These are phyloP conservation scores for Oreochromis aureus DNA, from an alignment of 2,113 vertebrate species.

Conservation along the genomic window DNA sequence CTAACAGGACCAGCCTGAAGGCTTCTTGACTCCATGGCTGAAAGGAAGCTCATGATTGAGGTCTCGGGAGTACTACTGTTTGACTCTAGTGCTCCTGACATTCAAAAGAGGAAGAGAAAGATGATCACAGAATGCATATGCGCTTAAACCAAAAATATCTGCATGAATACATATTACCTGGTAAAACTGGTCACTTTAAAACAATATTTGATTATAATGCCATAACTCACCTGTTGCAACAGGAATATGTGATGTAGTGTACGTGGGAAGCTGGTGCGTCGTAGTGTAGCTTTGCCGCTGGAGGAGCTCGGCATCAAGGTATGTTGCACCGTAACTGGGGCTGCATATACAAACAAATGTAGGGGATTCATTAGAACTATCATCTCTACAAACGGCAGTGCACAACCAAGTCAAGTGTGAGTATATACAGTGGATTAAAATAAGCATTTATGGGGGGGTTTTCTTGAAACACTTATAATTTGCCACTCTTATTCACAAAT, in stretches of 20 bases:
- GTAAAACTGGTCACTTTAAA: neutral
- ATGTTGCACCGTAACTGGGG: constrained; percentile 90
- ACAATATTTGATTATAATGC: neutral
- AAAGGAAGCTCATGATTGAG: constrained; percentile 94
- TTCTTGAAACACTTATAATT: neutral
- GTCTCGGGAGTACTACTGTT: constrained; percentile 88
- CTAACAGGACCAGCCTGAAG: constrained; percentile 89
- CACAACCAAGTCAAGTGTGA: neutral
- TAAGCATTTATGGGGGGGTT: neutral
- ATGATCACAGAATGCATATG: neutral
- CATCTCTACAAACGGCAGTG: neutral
- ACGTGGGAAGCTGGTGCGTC: constrained; percentile 87
- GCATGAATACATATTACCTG: neutral
- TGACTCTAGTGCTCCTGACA: constrained; percentile 86
- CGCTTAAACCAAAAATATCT: neutral
- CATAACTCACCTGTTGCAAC: constrained; percentile 80
- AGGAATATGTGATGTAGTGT: constrained; percentile 83
- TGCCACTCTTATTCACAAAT: neutral
- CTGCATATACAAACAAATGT: constrained; percentile 57
- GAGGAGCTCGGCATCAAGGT: constrained; percentile 88
- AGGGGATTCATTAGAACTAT: neutral
- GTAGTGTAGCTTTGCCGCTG: constrained; percentile 87
- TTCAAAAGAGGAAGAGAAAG: constrained; percentile 56
- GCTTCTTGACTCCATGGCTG: constrained; percentile 87
- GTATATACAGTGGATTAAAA: neutral